Evolutionary conservation across 1,140 invertebrate genomes (phyloP).

Genomic region (Saxidomus purpurata): DNA sequence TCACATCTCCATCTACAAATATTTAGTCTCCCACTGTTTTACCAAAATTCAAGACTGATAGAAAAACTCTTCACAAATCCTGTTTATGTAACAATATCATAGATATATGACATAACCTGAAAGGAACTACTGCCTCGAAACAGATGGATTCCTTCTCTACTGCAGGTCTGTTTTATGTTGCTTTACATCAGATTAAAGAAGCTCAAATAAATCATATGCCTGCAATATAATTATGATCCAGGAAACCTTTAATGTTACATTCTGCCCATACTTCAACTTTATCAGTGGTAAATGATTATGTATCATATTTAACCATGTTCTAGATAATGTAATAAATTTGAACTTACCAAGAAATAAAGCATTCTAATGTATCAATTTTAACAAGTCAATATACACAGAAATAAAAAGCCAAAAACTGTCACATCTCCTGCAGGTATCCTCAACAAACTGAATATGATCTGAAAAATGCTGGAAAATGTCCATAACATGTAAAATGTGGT

Average conservation of each 20-base stretch:
- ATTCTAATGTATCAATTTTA: no score
- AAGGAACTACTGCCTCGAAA: background rate
- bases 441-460: no score
- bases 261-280: no score
- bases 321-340: background rate
- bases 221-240: slow-evolving; percentile 1
- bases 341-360: slow-evolving; percentile 30
- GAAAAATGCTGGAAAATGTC: background rate
- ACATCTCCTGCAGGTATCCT: no score
- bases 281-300: no score
- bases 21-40: background rate
- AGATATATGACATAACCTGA: background rate
- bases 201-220: background rate
- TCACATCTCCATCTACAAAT: background rate
- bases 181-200: background rate
- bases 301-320: no score
- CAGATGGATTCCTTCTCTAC: background rate
- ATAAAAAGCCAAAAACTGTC: no score
- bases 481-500: background rate
- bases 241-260: no score
- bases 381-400: no score
- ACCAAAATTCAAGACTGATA: slow-evolving; percentile 10
- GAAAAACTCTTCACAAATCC: background rate
- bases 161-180: slow-evolving; percentile 17
- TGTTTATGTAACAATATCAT: background rate